Percentiles rank a stretch among this genome's conserved stretches.
Evolutionary conservation across 2,113 vertebrate genomes (phyloP).

Genomic region (Grammomys surdaster): DNA sequence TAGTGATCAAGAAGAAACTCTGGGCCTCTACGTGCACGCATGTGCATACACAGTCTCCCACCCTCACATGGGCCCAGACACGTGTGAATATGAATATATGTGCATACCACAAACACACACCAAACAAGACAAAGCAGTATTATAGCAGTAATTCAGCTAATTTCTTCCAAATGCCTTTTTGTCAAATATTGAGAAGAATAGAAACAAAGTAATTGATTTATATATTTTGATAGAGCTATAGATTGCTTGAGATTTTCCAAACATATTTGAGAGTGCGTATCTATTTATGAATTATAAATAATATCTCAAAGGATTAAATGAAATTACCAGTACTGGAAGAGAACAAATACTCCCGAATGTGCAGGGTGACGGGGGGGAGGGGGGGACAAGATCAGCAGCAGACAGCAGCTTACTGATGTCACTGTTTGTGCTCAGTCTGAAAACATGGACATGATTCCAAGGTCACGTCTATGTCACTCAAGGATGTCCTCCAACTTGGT

Average conservation of each 20-base stretch:
- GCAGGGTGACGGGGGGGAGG: no score
- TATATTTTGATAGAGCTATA: conserved; percentile 29
- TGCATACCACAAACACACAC: neutral
- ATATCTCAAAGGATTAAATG: conserved; percentile 10
- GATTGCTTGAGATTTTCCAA: conserved; percentile 46
- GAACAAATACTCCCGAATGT: neutral
- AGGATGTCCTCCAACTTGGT: neutral
- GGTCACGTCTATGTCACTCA: conserved; percentile 20
- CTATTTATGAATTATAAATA: conserved; percentile 12
- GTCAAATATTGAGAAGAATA: neutral
- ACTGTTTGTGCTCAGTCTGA: neutral
- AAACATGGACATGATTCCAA: neutral
- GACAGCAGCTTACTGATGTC: neutral
- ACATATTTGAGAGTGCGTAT: conserved; percentile 26
- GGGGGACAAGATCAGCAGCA: neutral
- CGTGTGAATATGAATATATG: neutral
- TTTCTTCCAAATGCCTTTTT: neutral
- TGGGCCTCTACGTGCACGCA: neutral
- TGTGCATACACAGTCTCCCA: neutral
- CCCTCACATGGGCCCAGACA: neutral
- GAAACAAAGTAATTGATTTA: neutral
- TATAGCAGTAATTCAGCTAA: neutral
- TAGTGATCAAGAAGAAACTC: neutral
- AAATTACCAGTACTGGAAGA: neutral
- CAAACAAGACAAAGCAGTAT: neutral